Evolutionary conservation across 1,140 invertebrate genomes (phyloP).

Genomic region (Agrypnia vestita): DNA sequence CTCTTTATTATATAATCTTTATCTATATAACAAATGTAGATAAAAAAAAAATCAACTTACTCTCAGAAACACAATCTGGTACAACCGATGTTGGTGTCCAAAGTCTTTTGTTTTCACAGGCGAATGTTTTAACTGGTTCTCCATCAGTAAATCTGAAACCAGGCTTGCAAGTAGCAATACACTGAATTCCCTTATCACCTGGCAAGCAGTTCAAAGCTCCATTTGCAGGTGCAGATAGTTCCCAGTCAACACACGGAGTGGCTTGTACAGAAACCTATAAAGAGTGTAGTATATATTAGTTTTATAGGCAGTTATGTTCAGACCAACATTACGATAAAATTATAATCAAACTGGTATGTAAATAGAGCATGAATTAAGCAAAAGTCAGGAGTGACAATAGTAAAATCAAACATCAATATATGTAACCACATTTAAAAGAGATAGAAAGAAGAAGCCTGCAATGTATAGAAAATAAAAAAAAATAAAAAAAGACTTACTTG

Average conservation of each 20-base stretch:
- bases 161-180: slow-evolving; percentile 92
- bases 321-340: background rate
- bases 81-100: slow-evolving; percentile 91
- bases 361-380: background rate
- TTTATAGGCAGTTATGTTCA: too few relatives aligned
- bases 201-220: slow-evolving; percentile 91
- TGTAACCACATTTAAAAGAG: too few relatives aligned
- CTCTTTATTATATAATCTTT: too few relatives aligned
- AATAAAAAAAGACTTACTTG: slow-evolving; percentile 77
- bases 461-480: background rate
- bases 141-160: slow-evolving; percentile 95
- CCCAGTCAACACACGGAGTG: slow-evolving; percentile 95
- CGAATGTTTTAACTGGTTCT: slow-evolving; percentile 88
- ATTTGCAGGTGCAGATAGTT: slow-evolving; percentile 89
- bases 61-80: slow-evolving; percentile 94
- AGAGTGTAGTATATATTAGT: background rate
- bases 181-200: slow-evolving; percentile 87
- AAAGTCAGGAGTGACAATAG: background rate
- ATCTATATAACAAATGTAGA: background rate
- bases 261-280: slow-evolving; percentile 88
- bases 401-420: background rate
- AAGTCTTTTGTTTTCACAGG: slow-evolving; percentile 83
- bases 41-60: slow-evolving; percentile 68
- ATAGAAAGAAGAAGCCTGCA: background rate
- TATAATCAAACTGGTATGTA: slow-evolving; percentile 24